Evolutionary conservation across 37 sponge, comb jelly and placozoan genomes (phyloP).

Genomic region (Cladorhizidae sp.): DNA sequence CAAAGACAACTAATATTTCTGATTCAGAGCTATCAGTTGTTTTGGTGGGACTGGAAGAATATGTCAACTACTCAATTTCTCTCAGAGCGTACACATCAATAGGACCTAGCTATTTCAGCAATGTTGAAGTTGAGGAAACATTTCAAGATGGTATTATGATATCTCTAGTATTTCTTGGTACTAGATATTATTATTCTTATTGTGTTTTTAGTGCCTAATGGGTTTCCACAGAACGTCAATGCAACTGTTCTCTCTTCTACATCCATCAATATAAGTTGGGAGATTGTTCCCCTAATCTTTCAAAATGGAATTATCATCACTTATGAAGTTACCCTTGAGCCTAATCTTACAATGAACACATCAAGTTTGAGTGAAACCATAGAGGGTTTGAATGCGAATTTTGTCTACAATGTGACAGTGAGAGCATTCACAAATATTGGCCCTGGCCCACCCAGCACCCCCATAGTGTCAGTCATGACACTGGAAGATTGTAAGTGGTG

Average conservation of each 20-base stretch:
- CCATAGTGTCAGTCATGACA: neutral
- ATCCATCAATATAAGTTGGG: constrained; percentile 17
- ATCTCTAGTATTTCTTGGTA: neutral
- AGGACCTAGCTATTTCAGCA: constrained; percentile 36
- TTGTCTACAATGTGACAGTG: constrained; percentile 23
- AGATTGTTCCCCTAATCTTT: neutral
- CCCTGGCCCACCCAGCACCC: constrained; percentile 26
- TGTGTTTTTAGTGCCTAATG: neutral
- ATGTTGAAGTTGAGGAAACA: neutral
- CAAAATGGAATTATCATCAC: constrained; percentile 51
- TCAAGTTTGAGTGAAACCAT: neutral
- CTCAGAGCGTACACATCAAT: constrained; percentile 29
- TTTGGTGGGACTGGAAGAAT: constrained; percentile 20
- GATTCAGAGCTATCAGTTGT: neutral
- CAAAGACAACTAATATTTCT: neutral
- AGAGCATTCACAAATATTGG: constrained; percentile 38
- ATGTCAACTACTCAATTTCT: constrained; percentile 16
- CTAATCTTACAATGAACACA: neutral
- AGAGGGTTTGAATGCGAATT: constrained; percentile 15
- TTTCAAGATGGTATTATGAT: constrained; percentile 29
- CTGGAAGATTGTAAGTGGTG: constrained; percentile 31
- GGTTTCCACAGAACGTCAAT: constrained; percentile 6
- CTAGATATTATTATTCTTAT: neutral
- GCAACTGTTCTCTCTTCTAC: constrained; percentile 1
- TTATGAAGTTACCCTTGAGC: constrained; percentile 9